Base-by-base conservation (phyloP, 2,888 invertebrate genomes). In the Oasisia sp. region DNA sequence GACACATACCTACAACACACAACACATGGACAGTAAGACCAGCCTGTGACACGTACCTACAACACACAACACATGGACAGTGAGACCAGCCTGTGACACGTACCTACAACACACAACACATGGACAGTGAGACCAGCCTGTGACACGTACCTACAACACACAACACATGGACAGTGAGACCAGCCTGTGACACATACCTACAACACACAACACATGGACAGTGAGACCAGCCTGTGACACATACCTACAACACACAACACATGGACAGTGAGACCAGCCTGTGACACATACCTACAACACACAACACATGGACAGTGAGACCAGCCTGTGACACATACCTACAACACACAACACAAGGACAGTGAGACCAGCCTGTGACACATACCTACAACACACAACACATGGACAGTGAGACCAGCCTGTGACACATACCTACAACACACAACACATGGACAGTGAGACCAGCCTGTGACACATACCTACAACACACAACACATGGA, bases 1-100 rank as follows among this genome's bases (percentile, higher is more conserved):
- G 74, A 74, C 74, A 74, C 74, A 74, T 74, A 74, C 74, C 74
- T 74, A 4, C 74, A 74, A 74, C 74, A 74, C n/a, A 74, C 74
- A n/a, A 19, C 8, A 50, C 8, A 50, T 74, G 74, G n/a, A 74
- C 74, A 7, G 74, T 74, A 7, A 74, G 74, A 5, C 74, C 74
- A 3, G 74, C 74, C 74, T n/a, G 27, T 19, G 74, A 74, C 74
- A 74, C 74, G 27, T 74, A 74, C 74, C 74, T 74, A 4, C 74
- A 74, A 74, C 74, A 74, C n/a, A 74, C 74, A n/a, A 19, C 8
- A 50, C 8, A 50, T 74, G 74, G n/a, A 74, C 74, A 7, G 74
- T 74, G 27, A 74, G 74, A 5, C 74, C 74, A 3, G 74, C 74
- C 74, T n/a, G 27, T 19, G 74, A 74, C 74, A 74, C 74, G 27